Base-by-base conservation (phyloP, 2,113 vertebrate species). In the Apodemus speciosus region DNA sequence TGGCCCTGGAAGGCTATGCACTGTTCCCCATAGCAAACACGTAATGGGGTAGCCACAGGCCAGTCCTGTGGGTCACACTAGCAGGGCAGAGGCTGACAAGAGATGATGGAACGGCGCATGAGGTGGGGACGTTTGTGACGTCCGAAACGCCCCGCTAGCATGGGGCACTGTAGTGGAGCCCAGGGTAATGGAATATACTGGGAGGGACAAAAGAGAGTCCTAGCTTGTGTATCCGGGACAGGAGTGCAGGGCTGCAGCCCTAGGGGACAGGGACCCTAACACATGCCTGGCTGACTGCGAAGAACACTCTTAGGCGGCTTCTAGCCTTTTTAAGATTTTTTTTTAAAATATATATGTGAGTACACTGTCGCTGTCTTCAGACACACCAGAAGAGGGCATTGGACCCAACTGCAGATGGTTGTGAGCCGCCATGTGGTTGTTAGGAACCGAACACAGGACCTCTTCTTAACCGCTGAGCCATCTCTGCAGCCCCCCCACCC, bases 81-180 rank as follows among this genome's bases (percentile, higher is more conserved):
- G 51, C 56, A 40, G 46, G 77, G 53, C 25, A n/a, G 43, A 2
- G 16, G 38, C 13, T 11, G 2, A 6, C 0, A 0, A 18, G n/a
- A 10, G 69, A 43, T 11, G 6, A 13, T 51, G 68, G 80, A 35
- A n/a, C 14, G 1, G 40, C 60, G 4, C n/a, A 1, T 27, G 23
- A 35, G 32, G 79, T 35, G 10, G 9, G 14, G n/a, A n/a, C 35
- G 27, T 23, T 30, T 1, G 38, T 21, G 40, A 8, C 2, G 66
- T 3, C 23, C 23, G 68, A 88, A 76, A 43, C 56, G 43, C 16
- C 35, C 35, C 14, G 43, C 27, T 9, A 86, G 51, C 72, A 72
- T 25, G 87, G 83, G 76, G 49, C 68, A 46, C 49, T 43, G 13
- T 60, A 71, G 30, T 27, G 14, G 60, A 62, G 58, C 43, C n/a